Base-by-base conservation (phyloP, 1,140 invertebrate species). In the Triops longicaudatus region DNA sequence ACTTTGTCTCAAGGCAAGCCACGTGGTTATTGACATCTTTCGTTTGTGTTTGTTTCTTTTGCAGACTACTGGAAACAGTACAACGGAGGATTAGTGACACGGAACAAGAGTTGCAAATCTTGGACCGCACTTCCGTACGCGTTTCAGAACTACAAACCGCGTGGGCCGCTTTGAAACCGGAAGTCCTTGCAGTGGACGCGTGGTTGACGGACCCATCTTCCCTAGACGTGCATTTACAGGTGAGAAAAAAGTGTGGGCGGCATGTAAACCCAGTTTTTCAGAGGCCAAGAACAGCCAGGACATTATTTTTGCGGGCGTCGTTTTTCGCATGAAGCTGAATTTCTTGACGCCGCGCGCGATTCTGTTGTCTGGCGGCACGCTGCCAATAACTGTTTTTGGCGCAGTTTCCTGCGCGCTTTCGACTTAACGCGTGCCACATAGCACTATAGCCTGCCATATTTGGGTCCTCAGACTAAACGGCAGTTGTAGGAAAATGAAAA, bases 371-470 rank as follows among this genome's bases (percentile, higher is more conserved):
- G 50, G 50, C 17, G 50, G 50, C 50, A 63, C 50, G 50, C 3
- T 63, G 50, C 50, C 50, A 63, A 63, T 63, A 22, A 63, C 50
- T 63, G 50, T 63, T 63, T 63, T 63, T 63, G 50, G 50, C 50
- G 50, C 14, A 22, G 10, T 63, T 63, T 63, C 50, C 22, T 63
- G 50, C 50, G 22, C 50, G 10, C 17, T 63, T 17, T 63, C 17
- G 50, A 63, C 17, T 9, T 22, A 17, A 63, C 10, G 50, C 50
- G 50, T 22, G 50, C 17, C 14, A 22, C 50, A 63, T 63, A 63
- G 50, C 22, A 63, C 14, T 17, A 63, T 63, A 9, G 50, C 50
- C 14, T 63, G 10, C 50, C 50, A 17, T 4, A 63, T 63, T 63
- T 63, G 50, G 50, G 14, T 17, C 7, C 50, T 63, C 5, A 10